Conservation (phyloP, 2,797 vertebrate species). For the Macropodus opercularis region DNA sequence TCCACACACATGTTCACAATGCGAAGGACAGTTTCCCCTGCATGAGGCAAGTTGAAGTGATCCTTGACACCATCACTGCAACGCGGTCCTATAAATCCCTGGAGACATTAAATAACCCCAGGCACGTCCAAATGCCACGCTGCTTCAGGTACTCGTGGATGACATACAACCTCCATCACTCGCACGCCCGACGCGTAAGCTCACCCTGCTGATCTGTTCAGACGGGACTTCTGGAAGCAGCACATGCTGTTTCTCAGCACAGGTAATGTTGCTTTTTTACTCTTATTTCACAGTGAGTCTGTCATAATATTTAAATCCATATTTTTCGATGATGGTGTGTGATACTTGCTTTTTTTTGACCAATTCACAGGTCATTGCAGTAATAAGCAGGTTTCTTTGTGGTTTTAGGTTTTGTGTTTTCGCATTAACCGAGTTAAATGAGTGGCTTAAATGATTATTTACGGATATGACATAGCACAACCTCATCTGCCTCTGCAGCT, state of each 20-base stretch:
- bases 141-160: conserved; percentile 52
- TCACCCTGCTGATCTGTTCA: conserved; percentile 54
- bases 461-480: neutral
- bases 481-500: neutral
- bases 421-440: neutral
- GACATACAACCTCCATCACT: conserved; percentile 63
- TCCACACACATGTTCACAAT: conserved; percentile 10
- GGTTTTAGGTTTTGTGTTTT: too few species aligned
- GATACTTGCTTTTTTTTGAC: too few species aligned
- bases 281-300: too few species aligned
- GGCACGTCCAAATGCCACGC: conserved; percentile 70
- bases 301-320: too few species aligned
- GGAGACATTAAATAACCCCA: conserved; percentile 64
- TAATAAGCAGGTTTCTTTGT: too few species aligned
- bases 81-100: conserved; percentile 57
- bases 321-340: too few species aligned
- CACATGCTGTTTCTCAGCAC: neutral
- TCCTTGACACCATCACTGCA: conserved; percentile 70
- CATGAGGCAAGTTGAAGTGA: conserved; percentile 60
- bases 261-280: neutral
- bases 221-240: conserved; percentile 51
- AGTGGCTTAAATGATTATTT: neutral
- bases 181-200: conserved; percentile 53
- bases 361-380: too few species aligned
- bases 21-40: conserved; percentile 26